phyloP scores from a whole-genome alignment of 92 coral and sea anemone species.

The Phenganax stokvisi region DNA sequence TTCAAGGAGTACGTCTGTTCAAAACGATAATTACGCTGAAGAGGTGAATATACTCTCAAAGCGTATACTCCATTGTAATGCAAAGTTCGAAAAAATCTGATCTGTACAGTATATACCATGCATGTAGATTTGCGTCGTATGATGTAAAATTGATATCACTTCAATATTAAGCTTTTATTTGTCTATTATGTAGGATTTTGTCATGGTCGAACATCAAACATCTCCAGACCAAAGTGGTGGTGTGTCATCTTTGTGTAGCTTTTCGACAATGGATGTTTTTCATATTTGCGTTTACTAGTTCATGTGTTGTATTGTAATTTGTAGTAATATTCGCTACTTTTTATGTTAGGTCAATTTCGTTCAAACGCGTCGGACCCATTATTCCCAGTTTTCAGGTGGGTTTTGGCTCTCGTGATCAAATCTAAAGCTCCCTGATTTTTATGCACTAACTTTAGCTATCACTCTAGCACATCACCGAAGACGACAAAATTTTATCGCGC shows the following conservation, averaged over 20 bases:
- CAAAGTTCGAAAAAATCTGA: neutral
- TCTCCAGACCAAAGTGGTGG: slow-evolving; percentile 27
- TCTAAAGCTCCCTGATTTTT: neutral
- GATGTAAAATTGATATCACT: too few relatives aligned
- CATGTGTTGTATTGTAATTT: neutral
- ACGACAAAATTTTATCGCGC: slow-evolving; percentile 43
- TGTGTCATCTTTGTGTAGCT: neutral
- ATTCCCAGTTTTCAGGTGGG: slow-evolving; percentile 61
- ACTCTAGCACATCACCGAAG: slow-evolving; percentile 36
- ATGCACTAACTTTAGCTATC: neutral
- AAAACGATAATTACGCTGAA: slow-evolving; percentile 15
- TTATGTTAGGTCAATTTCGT: slow-evolving; percentile 47
- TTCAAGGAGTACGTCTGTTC: slow-evolving; percentile 16
- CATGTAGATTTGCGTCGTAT: too few relatives aligned
- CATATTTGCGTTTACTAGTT: neutral
- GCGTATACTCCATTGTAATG: neutral
- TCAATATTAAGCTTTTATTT: neutral
- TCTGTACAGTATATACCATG: too few relatives aligned
- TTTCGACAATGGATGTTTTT: neutral
- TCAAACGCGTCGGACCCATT: slow-evolving; percentile 64
- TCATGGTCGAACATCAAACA: slow-evolving; percentile 54
- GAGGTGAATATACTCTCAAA: slow-evolving; percentile 1
- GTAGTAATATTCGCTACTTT: neutral
- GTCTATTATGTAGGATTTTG: slow-evolving; percentile 62
- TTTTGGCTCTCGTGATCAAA: neutral